Base-by-base conservation (phyloP, 2,797 vertebrate species). In the Danio tinwini region DNA sequence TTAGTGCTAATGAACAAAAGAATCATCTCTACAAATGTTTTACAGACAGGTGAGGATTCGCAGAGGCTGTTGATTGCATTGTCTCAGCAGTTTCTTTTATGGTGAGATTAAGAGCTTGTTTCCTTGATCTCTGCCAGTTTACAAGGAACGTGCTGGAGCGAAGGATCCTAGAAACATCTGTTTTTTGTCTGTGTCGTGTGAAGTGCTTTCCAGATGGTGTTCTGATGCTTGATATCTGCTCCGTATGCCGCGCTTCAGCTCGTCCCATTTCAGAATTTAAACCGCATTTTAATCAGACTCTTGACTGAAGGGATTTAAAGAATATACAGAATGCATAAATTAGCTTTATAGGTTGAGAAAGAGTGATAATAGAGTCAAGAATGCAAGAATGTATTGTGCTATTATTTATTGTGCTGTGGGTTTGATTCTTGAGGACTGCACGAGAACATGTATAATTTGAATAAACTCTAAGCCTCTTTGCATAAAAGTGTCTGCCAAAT, bases 161-260 rank as follows among this genome's bases (percentile, higher is more conserved):
- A 14, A 52, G 68, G 55, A 65, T 67, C 7, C 53, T 49, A 64
- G 39, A 59, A 59, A 71, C 71, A 79, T 50, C 53, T 81, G 62
- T 77, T 68, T 68, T 50, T 59, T 68, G 19, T 39, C 21, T 39
- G 19, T 56, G 37, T 16, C 45, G 44, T 29, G 45, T 50, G 29
- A 77, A 40, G 29, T 68, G 17, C 14, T 40, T 42, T 40, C 45
- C 68, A 73, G 61, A 67, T 73, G 55, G 70, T 78, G 63, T 52
- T 52, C 17, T 50, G 44, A 52, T 69, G 65, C 49, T 65, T 50
- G 0, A 42, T 19, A 72, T 19, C 67, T 49, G 37, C 56, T 62
- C 37, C 29, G 16, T 44, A 14, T 45, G 56, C 45, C 37, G 21
- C 37, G 21, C 29, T 3, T 58, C 44, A 21, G 49, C 13, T 16